Evolutionary conservation across 2,888 invertebrate genomes (phyloP), one percentile per base, ranked within the genome.

Genomic region (Sesia apiformis): DNA sequence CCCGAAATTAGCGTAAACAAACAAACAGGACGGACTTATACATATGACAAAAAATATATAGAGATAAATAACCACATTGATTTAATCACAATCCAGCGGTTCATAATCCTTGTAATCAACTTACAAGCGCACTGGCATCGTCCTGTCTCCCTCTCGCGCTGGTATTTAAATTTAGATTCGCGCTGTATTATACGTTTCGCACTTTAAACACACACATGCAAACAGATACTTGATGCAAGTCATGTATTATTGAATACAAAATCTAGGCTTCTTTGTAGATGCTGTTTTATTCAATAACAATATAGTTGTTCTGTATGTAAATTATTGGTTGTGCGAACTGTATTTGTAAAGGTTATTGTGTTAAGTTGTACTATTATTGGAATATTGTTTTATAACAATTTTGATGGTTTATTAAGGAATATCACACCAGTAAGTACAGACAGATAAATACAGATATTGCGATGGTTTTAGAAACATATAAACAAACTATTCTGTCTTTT

Each of bases 111-210:
- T 3, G 46, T 46, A 46, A 46, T 23, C 23, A 23, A 46, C 46
- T 56, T 55, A 52, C 57, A 58, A 65, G 76, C 70, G 77, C 79
- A 70, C 66, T 68, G 63, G 72, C 70, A 77, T 61, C 39, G 38
- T 57, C 63, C 77, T 63, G 56, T 85, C 86, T 76, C 84, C 53
- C 76, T 86, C 79, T 61, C 78, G 76, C 81, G 61, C 66, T 72
- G 74, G 78, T 81, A 82, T 85, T 84, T 84, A 86, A 85, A 82
- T 84, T 81, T 86, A 86, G 86, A 79, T 78, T 74, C 73, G 70
- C 74, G 69, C 73, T 70, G 62, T 72, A 74, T 69, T 74, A 70
- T 70, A 76, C 73, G 71, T 78, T 81, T 81, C 63, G 79, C 83
- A 76, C 75, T 67, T 66, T 50, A 5, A 5, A 38, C 69, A 69